Conservation (phyloP, 2,113 vertebrate genomes). For the Fregetta grallaria region DNA sequence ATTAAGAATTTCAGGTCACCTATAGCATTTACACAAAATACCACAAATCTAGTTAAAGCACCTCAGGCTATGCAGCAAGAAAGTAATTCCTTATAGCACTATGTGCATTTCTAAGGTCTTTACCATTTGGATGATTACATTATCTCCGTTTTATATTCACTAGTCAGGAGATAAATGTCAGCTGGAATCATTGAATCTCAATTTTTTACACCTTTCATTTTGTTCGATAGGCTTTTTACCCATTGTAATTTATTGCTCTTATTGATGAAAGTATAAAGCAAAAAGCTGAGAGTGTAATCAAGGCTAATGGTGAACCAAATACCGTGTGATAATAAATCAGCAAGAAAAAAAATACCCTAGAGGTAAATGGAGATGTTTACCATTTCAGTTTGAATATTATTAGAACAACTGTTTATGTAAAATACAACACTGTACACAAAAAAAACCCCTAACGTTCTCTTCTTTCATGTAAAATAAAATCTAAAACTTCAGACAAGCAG, state of each 20-base stretch:
- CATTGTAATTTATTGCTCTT: constrained; percentile 24
- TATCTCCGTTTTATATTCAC: constrained; percentile 34
- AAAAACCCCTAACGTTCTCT: not conserved
- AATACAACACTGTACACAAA: not conserved
- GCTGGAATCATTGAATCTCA: not conserved
- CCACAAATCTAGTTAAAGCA: not conserved
- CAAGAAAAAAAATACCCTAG: not conserved
- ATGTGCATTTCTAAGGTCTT: not conserved
- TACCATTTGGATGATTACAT: constrained; percentile 46
- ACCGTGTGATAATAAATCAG: constrained; percentile 4
- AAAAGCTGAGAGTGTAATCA: constrained; percentile 35
- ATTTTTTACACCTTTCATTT: constrained; percentile 5
- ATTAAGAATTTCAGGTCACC: constrained; percentile 6
- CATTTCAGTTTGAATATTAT: not conserved
- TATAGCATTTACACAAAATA: constrained; percentile 6
- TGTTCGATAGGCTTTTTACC: not conserved
- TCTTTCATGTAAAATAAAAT: not conserved
- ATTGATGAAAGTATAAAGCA: constrained; percentile 3
- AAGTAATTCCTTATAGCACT: not conserved
- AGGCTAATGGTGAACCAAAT: constrained; percentile 15
- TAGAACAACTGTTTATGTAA: constrained; percentile 36
- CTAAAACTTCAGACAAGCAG: not conserved
- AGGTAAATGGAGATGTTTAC: not conserved
- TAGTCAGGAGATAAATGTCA: constrained; percentile 56
- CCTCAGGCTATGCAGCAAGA: not conserved